A percentile compares a stretch with the other conserved stretches of the same genome.
Evolutionary conservation across 2,797 vertebrate species (phyloP).

Genomic region (Ambastaia sidthimunki): DNA sequence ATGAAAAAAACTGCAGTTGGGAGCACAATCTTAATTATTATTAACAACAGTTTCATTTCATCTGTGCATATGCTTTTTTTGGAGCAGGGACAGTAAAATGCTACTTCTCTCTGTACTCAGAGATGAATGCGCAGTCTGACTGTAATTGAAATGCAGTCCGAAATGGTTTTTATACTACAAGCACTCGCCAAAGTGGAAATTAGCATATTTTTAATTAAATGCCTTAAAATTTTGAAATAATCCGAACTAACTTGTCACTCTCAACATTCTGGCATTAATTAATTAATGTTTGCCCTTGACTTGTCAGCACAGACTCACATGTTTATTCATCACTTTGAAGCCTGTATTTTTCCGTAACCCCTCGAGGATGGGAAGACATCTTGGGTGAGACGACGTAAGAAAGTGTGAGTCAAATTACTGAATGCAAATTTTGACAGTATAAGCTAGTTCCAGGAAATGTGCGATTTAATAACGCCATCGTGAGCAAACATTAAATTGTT

Average conservation of each 20-base stretch:
- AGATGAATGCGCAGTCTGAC: conserved; percentile 56
- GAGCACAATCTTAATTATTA: conserved; percentile 55
- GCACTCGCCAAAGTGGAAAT: conserved; percentile 75
- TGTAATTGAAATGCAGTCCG: conserved; percentile 74
- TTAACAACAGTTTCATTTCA: conserved; percentile 61
- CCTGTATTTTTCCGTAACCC: conserved; percentile 40
- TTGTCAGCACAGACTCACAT: conserved; percentile 66
- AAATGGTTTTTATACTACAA: conserved; percentile 69
- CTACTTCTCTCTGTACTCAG: conserved; percentile 30
- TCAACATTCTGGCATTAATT: conserved; percentile 67
- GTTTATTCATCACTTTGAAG: conserved; percentile 68
- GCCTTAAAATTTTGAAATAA: conserved; percentile 64
- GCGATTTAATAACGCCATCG: conserved; percentile 62
- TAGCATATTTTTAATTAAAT: conserved; percentile 84
- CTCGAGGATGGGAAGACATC: conserved; percentile 34
- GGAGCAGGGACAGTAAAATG: conserved; percentile 58
- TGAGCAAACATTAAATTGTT: conserved; percentile 61
- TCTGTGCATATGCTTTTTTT: conserved; percentile 50
- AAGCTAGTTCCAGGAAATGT: conserved; percentile 32
- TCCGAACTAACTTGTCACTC: conserved; percentile 72
- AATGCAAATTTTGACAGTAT: conserved; percentile 44
- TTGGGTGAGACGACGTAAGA: conserved; percentile 21
- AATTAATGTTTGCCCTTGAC: conserved; percentile 70
- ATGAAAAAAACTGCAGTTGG: conserved; percentile 11
- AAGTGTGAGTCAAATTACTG: conserved; percentile 46